Evolutionary conservation across 2,888 invertebrate species (phyloP).

Genomic region (Oxycera nigricornis): DNA sequence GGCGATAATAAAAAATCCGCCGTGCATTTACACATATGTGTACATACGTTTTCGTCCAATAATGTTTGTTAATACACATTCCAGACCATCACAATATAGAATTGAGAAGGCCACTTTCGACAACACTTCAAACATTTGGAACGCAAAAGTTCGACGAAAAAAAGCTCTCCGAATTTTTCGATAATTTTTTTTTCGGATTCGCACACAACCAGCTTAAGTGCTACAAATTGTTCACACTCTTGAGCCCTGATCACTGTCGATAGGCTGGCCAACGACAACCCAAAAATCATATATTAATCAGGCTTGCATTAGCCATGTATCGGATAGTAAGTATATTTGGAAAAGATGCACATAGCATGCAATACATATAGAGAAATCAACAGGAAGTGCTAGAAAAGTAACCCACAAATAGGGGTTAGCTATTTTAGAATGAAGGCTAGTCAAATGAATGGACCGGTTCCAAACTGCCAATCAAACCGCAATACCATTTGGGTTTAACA

Average conservation of each 20-base stretch:
- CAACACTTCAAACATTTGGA: background rate
- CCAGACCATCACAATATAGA: conserved; percentile 15
- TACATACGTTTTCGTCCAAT: conserved; percentile 6
- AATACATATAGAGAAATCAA: too few relatives aligned
- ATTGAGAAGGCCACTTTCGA: background rate
- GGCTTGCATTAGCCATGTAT: background rate
- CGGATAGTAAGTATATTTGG: background rate
- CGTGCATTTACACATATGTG: too few relatives aligned
- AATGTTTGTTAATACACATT: background rate
- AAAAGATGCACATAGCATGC: too few relatives aligned
- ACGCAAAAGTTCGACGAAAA: background rate
- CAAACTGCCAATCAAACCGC: too few relatives aligned
- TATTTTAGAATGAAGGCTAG: too few relatives aligned
- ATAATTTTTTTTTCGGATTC: too few relatives aligned
- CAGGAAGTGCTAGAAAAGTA: too few relatives aligned
- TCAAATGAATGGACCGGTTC: too few relatives aligned
- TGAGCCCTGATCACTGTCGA: background rate
- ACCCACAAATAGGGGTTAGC: too few relatives aligned
- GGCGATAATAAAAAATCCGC: background rate
- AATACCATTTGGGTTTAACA: too few relatives aligned
- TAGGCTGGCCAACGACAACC: background rate
- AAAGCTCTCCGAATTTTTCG: conserved; percentile 2
- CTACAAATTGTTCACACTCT: conserved; percentile 6
- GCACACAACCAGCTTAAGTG: too few relatives aligned
- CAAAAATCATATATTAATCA: background rate